Base-by-base conservation (phyloP, 2,797 vertebrate species). In the Sarcoramphus papa region DNA sequence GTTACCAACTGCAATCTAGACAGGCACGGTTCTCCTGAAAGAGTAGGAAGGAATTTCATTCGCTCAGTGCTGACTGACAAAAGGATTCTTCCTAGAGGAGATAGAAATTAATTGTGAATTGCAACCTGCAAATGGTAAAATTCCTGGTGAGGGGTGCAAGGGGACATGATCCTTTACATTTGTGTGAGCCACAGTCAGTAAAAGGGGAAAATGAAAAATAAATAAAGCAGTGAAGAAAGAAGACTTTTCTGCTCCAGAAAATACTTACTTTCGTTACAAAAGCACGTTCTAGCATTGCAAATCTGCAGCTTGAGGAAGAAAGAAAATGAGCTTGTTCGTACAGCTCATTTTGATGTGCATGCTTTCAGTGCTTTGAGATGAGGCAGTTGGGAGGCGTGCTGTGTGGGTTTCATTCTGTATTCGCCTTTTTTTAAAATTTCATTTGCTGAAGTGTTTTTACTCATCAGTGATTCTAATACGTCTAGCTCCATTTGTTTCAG, bases 401-500 rank as follows among this genome's bases (percentile, higher is more conserved):
- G 57, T 74, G 83, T 93, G 85, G 48, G 90, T 90, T 96, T 94
- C 65, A 30, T 84, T 88, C 72, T 84, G 74, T 24, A 10, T 88
- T 93, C 93, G 79, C 65, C 68, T 67, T 80, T 30, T 85, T 86
- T 91, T 53, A 37, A 37, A 37, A 88, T 86, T 97, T 95, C 31
- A 92, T 94, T 96, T 96, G 75, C 67, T 96, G 8, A 95, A 96
- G 83, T 91, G 59, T 80, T 97, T 97, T 97, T 93, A 93, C 79
- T 95, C 86, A 40, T 92, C 95, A 95, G 54, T 85, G 93, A 81
- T 88, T 97, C 95, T 97, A 82, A 77, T 93, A 37, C 77, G 69
- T 92, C 95, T 95, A 57, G 45, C 92, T 96, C 85, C 92, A 85
- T 97, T 97, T 94, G 87, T 95, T 96, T 94, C 92, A 94, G 85